Base-by-base conservation (phyloP, 2,888 invertebrate genomes). In the Andricus curvator region DNA sequence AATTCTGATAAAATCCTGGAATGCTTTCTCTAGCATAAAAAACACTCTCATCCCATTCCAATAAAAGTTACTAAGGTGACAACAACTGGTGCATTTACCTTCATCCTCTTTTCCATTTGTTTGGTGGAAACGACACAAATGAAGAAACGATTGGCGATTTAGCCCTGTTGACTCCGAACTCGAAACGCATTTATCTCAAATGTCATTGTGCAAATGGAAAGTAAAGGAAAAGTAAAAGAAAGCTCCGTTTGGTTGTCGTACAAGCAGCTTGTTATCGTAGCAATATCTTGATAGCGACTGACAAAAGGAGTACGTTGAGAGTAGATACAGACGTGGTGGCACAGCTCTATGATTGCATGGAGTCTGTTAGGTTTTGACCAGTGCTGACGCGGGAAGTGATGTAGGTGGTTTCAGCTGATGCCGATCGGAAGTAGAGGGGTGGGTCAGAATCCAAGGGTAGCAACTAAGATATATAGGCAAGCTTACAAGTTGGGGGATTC, bases 401-500 rank as follows among this genome's bases (percentile, higher is more conserved):
- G 25, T 13, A 8, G 9, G 33, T 51, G 20, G 70, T 20, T 68
- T 68, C 20, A 68, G 70, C 4, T 9, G 9, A 70, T 51, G 51
- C 51, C 29, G 29, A 17, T 15, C 29, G 29, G 70, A 70, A 70
- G 51, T 51, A 11, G 22, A 17, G 25, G 44, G 33, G 33, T 51
- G 70, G 51, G 29, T 70, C 51, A 29, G 33, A 33, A 56, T 56
- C 29, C 29, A 51, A 29, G 51, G 51, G 68, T 51, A 48, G 48
- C 13, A 70, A 70, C n/a, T 33, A 15, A 70, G 44, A 70, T 13
- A 51, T 70, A 56, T 70, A 51, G 51, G 51, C 81, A 81, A 83
- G 67, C 77, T 48, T 83, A 83, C 80, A 79, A 79, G 79, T 82
- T 81, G 77, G 82, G 62, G 79, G 78, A 78, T 29, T 80, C 56